These are phyloP conservation scores for Labeo rohita DNA, from an alignment of 2,113 vertebrate genomes.

Conservation along the genomic window DNA sequence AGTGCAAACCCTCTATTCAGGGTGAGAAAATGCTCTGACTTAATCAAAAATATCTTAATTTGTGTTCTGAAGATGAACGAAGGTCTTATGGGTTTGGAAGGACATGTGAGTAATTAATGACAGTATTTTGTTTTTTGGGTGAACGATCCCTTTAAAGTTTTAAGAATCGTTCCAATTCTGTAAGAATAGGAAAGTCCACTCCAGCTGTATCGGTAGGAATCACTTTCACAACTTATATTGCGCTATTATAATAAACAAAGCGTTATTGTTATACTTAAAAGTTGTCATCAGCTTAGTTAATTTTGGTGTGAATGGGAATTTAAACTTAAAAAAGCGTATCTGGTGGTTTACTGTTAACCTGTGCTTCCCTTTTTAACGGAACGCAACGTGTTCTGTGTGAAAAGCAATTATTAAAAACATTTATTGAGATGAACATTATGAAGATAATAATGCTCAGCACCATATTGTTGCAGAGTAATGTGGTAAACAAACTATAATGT, in stretches of 20 bases:
- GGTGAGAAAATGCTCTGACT: too few species aligned
- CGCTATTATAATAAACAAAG: neutral
- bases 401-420: slow-evolving; percentile 4
- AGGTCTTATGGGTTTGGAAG: too few species aligned
- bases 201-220: too few species aligned
- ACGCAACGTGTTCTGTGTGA: neutral
- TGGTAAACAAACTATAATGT: slow-evolving; percentile 30
- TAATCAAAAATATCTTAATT: too few species aligned
- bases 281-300: neutral
- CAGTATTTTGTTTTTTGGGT: too few species aligned
- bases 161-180: too few species aligned
- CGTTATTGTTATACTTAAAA: neutral
- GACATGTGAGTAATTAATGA: too few species aligned
- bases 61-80: too few species aligned
- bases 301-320: neutral
- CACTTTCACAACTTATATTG: too few species aligned
- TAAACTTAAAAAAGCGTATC: neutral
- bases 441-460: neutral
- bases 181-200: too few species aligned
- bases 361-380: neutral
- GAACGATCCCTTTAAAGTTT: too few species aligned
- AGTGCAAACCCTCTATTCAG: too few species aligned
- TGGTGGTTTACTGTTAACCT: neutral
- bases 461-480: slow-evolving; percentile 11
- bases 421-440: neutral